These are phyloP conservation scores for Drosophila malerkotliana DNA, from an alignment of 1,140 invertebrate genomes.

Conservation along the genomic window DNA sequence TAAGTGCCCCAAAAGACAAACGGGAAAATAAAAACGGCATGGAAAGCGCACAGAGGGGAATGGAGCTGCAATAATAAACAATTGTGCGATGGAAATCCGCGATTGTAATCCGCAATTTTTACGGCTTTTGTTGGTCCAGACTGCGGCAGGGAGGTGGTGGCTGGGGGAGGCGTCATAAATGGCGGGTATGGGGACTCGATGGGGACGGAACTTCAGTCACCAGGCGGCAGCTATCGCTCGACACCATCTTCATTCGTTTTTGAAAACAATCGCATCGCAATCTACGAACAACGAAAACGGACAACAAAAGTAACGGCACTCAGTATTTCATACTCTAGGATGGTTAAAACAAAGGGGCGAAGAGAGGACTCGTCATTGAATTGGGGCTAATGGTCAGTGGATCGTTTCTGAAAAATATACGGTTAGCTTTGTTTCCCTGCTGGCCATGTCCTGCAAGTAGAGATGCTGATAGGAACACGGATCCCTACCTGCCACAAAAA, in stretches of 20 bases:
- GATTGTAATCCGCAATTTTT: slow-evolving; percentile 84
- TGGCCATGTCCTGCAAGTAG: not conserved
- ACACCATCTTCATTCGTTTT: slow-evolving; percentile 72
- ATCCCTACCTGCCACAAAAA: slow-evolving; percentile 8
- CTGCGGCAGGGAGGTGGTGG: not conserved
- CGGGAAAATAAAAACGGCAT: slow-evolving; percentile 33
- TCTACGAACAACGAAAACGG: slow-evolving; percentile 55
- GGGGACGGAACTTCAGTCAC: slow-evolving; percentile 61
- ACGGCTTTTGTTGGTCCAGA: slow-evolving; percentile 71
- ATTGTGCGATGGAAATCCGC: slow-evolving; percentile 82
- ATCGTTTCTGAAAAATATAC: not conserved
- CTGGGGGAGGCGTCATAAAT: slow-evolving; percentile 4
- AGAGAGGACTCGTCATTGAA: not conserved
- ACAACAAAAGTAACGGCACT: slow-evolving; percentile 57
- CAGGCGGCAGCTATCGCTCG: slow-evolving; percentile 53
- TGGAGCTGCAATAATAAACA: slow-evolving; percentile 76
- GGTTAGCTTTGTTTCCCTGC: not conserved
- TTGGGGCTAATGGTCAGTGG: not conserved
- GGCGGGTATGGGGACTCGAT: not conserved
- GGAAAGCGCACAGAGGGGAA: slow-evolving; percentile 36
- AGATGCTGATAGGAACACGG: slow-evolving; percentile 2
- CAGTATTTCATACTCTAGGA: slow-evolving; percentile 34
- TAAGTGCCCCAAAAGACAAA: slow-evolving; percentile 36
- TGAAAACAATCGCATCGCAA: slow-evolving; percentile 71
- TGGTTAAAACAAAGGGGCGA: slow-evolving; percentile 23